Percentiles rank a stretch among this genome's conserved stretches.
Evolutionary conservation across 2,888 invertebrate species (phyloP).

Genomic region (Hololepta plana): DNA sequence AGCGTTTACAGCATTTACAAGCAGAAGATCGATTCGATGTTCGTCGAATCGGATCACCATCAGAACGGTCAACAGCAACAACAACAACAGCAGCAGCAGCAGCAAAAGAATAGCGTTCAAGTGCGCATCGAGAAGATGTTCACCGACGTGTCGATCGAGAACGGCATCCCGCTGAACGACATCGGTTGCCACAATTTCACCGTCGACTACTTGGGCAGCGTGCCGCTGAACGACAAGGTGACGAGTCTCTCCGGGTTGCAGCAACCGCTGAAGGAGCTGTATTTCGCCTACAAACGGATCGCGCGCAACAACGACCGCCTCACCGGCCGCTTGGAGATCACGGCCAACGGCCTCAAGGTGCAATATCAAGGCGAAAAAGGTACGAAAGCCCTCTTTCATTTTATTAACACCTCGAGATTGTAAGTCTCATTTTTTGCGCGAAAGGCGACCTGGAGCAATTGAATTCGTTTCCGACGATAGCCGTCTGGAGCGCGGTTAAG

Average conservation of each 20-base stretch:
- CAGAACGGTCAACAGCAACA: conserved; percentile 18
- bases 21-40: conserved; percentile 73
- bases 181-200: conserved; percentile 31
- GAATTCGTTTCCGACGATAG: conserved; percentile 79
- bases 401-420: background rate
- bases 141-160: conserved; percentile 45
- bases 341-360: conserved; percentile 53
- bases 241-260: conserved; percentile 72
- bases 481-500: conserved; percentile 85
- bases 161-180: conserved; percentile 35
- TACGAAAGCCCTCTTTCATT: conserved; percentile 7
- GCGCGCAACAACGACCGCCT: conserved; percentile 13
- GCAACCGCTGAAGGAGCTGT: conserved; percentile 56
- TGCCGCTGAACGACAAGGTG: conserved; percentile 59
- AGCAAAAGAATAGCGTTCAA: conserved; percentile 57
- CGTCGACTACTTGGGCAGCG: conserved; percentile 69
- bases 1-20: conserved; percentile 51
- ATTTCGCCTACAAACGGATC: conserved; percentile 41
- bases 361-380: conserved; percentile 42
- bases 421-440: no score
- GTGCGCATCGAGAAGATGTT: conserved; percentile 78
- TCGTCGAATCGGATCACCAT: conserved; percentile 33
- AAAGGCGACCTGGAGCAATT: conserved; percentile 41
- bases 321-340: conserved; percentile 47
- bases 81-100: conserved; percentile 12